Evolutionary conservation across 2,888 invertebrate species (phyloP), one percentile per base, ranked within the genome.

Genomic region (Cryptophagus acutangulus): DNA sequence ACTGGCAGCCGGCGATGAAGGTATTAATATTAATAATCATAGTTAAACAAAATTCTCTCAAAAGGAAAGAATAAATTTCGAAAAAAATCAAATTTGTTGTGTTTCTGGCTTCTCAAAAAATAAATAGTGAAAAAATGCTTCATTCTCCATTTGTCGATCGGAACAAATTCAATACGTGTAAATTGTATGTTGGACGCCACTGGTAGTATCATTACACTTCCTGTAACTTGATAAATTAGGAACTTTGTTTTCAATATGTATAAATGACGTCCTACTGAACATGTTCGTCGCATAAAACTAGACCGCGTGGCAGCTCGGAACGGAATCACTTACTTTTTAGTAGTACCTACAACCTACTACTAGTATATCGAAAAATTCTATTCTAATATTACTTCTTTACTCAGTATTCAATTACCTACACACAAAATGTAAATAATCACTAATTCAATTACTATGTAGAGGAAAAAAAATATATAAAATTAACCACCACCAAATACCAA

Each of bases 221-320:
- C 60, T 57, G 54, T 57, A 52, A 49, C 46, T 44, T 46, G 49
- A 58, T 58, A 54, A 58, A 55, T 54, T 56, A 46, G 51, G 51
- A 52, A 55, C 49, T 45, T 43, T 45, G 43, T 49, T 48, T 48
- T 42, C 39, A 48, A 46, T n/a, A n/a, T n/a, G n/a, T n/a, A n/a
- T 20, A 20, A 8, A 20, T n/a, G 6, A 20, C 24, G 24, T 20
- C 24, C 24, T 20, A 20, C 24, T 20, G 24, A 20, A 20, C 24
- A 20, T n/a, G n/a, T n/a, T n/a, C n/a, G n/a, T n/a, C 6, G 24
- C 24, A 20, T 20, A n/a, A 6, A 20, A 8, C 6, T 20, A 20
- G 24, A 20, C 6, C 12, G 8, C 16, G 31, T 31, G 31, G 31
- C 31, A 20, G 24, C 24, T 6, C 24, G n/a, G 24, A 6, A 20